A percentile compares a stretch with the other conserved stretches of the same genome.
Conservation (phyloP, 2,797 vertebrate species). For the Channa striata region DNA sequence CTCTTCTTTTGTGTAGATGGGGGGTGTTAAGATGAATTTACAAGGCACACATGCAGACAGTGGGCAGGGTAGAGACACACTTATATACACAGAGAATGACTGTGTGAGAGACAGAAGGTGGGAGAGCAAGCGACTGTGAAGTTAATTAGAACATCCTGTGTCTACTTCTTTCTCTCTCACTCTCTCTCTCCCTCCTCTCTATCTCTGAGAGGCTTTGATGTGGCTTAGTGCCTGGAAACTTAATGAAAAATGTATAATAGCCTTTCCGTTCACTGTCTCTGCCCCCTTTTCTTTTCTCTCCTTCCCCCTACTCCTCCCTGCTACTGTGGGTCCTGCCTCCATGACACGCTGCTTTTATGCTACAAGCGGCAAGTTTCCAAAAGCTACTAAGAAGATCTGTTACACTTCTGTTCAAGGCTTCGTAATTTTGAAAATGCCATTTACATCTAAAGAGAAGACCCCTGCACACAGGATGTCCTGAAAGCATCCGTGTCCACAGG, state of each 20-base stretch:
- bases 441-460: background rate
- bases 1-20: constrained; percentile 21
- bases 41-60: constrained; percentile 67
- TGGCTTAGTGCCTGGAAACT: constrained; percentile 86
- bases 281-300: constrained; percentile 45
- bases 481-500: background rate
- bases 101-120: constrained; percentile 37
- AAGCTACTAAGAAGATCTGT: constrained; percentile 45
- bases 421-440: constrained; percentile 13
- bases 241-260: constrained; percentile 90
- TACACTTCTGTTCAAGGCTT: constrained; percentile 12
- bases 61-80: constrained; percentile 65
- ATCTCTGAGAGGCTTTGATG: constrained; percentile 85
- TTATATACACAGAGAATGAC: constrained; percentile 54
- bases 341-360: constrained; percentile 63
- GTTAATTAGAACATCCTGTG: constrained; percentile 89
- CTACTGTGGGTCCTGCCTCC: constrained; percentile 56
- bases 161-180: constrained; percentile 61
- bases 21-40: constrained; percentile 73
- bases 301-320: constrained; percentile 29
- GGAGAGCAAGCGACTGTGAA: constrained; percentile 78
- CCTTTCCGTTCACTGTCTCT: constrained; percentile 74
- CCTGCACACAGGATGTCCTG: background rate
- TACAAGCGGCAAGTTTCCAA: constrained; percentile 38
- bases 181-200: constrained; percentile 54